Conservation (phyloP, 2,888 invertebrate species). For the Plutella xylostella region DNA sequence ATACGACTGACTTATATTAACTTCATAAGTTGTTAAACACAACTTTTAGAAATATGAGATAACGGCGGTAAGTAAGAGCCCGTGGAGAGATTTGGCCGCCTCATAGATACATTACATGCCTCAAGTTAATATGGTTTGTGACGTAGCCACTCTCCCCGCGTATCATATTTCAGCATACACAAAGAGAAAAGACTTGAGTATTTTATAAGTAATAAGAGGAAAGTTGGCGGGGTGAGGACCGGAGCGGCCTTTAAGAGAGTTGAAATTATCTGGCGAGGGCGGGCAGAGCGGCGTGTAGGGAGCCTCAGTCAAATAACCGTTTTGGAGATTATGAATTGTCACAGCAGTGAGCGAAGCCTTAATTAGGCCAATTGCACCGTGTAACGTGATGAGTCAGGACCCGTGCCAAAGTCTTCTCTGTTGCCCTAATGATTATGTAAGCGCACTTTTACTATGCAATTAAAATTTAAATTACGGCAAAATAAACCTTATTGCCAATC, state of each 20-base stretch:
- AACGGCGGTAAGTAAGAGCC: slow-evolving; percentile 35
- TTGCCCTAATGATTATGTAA: slow-evolving; percentile 64
- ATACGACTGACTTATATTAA: slow-evolving; percentile 54
- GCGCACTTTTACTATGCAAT: slow-evolving; percentile 64
- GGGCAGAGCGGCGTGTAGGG: neutral
- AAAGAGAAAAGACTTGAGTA: slow-evolving; percentile 25
- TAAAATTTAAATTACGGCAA: slow-evolving; percentile 65
- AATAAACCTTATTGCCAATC: slow-evolving; percentile 43
- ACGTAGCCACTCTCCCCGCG: slow-evolving; percentile 23
- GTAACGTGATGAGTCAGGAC: slow-evolving; percentile 39
- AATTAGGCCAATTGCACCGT: slow-evolving; percentile 66
- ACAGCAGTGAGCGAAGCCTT: slow-evolving; percentile 53
- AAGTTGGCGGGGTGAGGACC: slow-evolving; percentile 25
- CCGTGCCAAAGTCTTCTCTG: slow-evolving; percentile 34
- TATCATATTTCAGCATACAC: slow-evolving; percentile 28
- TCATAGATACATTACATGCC: slow-evolving; percentile 30
- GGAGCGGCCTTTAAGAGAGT: slow-evolving; percentile 23
- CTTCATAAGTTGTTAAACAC: slow-evolving; percentile 58
- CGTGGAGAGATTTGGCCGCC: slow-evolving; percentile 38
- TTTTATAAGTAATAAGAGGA: slow-evolving; percentile 32
- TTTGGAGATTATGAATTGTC: slow-evolving; percentile 56
- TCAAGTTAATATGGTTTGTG: slow-evolving; percentile 30
- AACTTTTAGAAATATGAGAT: slow-evolving; percentile 56
- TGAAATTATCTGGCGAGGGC: slow-evolving; percentile 21
- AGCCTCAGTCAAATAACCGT: slow-evolving; percentile 39